Percentiles rank a stretch among this genome's conserved stretches.
phyloP scores from a whole-genome alignment of 23 tunicate genomes.

The Corella eumyota region DNA sequence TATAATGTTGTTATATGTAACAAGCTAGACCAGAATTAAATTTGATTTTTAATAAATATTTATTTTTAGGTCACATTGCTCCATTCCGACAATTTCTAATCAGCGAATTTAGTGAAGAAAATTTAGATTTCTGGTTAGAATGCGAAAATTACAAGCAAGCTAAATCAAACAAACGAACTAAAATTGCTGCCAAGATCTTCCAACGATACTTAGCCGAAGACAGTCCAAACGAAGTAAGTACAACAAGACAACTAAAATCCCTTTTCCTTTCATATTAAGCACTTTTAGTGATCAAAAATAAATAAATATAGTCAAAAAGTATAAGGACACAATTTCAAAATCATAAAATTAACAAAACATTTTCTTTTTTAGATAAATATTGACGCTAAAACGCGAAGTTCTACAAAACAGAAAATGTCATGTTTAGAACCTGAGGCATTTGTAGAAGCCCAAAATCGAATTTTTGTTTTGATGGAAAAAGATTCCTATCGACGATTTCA shows the following conservation, averaged over 20 bases:
- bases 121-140: conserved; percentile 52
- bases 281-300: too few species aligned
- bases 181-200: conserved; percentile 27
- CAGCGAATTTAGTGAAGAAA: conserved; percentile 51
- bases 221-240: conserved; percentile 32
- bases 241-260: too few species aligned
- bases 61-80: conserved; percentile 11
- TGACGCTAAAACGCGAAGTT: conserved; percentile 24
- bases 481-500: conserved; percentile 58
- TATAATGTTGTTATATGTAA: too few species aligned
- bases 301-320: too few species aligned
- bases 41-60: too few species aligned
- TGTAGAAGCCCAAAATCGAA: conserved; percentile 23
- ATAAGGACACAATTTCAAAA: too few species aligned
- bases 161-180: conserved; percentile 18
- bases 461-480: conserved; percentile 24
- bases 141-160: conserved; percentile 31
- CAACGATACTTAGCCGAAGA: conserved; percentile 14
- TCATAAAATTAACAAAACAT: too few species aligned
- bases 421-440: conserved; percentile 7
- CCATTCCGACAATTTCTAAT: conserved; percentile 23
- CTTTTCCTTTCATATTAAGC: too few species aligned
- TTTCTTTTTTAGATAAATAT: conserved; percentile 44
- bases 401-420: conserved; percentile 16
- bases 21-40: too few species aligned